These are phyloP conservation scores for Anarsia innoxiella DNA, from an alignment of 2,888 invertebrate genomes.

Conservation along the genomic window DNA sequence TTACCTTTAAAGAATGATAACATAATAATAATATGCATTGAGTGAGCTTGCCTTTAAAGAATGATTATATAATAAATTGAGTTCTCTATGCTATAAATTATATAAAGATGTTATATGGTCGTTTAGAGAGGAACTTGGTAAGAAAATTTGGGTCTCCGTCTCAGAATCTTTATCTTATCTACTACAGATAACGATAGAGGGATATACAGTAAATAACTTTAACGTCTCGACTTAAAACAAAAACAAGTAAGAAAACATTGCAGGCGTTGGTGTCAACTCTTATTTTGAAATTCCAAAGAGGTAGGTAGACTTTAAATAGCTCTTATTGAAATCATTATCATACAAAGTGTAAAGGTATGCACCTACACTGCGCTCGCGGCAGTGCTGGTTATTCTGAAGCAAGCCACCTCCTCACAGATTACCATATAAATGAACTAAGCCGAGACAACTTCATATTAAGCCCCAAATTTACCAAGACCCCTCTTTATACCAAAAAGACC, in stretches of 20 bases:
- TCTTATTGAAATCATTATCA: slow-evolving; percentile 18
- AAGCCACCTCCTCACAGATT: slow-evolving; percentile 58
- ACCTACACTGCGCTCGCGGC: slow-evolving; percentile 19
- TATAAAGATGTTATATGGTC: too few relatives aligned
- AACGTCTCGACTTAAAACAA: not conserved
- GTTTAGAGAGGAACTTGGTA: too few relatives aligned
- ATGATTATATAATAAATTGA: too few relatives aligned
- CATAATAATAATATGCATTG: too few relatives aligned
- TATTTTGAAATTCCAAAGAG: slow-evolving; percentile 5
- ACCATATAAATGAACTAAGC: slow-evolving; percentile 70
- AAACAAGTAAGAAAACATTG: not conserved
- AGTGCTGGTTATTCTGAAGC: slow-evolving; percentile 52
- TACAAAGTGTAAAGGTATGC: slow-evolving; percentile 30
- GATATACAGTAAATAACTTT: too few relatives aligned
- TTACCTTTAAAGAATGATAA: too few relatives aligned
- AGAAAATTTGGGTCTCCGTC: too few relatives aligned
- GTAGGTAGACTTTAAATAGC: slow-evolving; percentile 5
- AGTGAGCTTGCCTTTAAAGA: too few relatives aligned
- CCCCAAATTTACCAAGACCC: slow-evolving; percentile 37
- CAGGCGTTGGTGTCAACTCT: too few relatives aligned
- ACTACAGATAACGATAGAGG: too few relatives aligned
- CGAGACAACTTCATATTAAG: slow-evolving; percentile 65
- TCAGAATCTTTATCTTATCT: too few relatives aligned
- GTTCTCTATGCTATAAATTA: too few relatives aligned
- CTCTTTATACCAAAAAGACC: slow-evolving; percentile 21